A percentile compares a stretch with the other conserved stretches of the same genome.
phyloP scores from a whole-genome alignment of 2,113 vertebrate genomes.

The Anoura caudifer region DNA sequence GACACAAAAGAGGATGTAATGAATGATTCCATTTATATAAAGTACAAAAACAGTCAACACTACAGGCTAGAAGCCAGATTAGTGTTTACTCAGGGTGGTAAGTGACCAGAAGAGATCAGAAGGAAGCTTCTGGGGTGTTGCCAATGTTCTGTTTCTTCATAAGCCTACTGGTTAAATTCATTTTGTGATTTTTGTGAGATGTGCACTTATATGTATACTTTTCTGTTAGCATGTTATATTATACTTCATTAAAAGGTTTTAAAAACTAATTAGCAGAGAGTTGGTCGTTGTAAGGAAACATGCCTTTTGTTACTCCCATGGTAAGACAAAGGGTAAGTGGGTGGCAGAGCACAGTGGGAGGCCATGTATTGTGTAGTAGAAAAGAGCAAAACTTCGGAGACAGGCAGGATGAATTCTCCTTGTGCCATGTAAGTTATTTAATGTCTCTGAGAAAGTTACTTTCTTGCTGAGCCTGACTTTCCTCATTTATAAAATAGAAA shows the following conservation, averaged over 20 bases:
- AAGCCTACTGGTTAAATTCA: background rate
- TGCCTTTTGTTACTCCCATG: background rate
- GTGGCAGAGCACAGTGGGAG: background rate
- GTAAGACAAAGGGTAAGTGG: background rate
- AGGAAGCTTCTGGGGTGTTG: background rate
- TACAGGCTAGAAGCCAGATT: background rate
- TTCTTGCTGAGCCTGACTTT: background rate
- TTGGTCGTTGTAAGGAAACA: background rate
- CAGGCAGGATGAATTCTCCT: background rate
- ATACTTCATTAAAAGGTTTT: background rate
- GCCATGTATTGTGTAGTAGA: background rate
- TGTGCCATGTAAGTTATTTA: background rate
- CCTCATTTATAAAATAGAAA: background rate
- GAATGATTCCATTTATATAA: background rate
- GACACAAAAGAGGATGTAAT: background rate
- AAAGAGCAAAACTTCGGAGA: background rate
- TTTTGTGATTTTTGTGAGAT: slow-evolving; percentile 18
- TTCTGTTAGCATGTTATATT: background rate
- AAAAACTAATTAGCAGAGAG: background rate
- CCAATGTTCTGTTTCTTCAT: background rate
- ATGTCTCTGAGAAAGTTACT: background rate
- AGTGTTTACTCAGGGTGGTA: background rate
- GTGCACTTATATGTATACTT: background rate
- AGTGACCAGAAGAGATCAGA: background rate
- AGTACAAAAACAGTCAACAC: background rate